Base-by-base conservation (phyloP, 2,888 invertebrate genomes). In the Dioctria linearis region DNA sequence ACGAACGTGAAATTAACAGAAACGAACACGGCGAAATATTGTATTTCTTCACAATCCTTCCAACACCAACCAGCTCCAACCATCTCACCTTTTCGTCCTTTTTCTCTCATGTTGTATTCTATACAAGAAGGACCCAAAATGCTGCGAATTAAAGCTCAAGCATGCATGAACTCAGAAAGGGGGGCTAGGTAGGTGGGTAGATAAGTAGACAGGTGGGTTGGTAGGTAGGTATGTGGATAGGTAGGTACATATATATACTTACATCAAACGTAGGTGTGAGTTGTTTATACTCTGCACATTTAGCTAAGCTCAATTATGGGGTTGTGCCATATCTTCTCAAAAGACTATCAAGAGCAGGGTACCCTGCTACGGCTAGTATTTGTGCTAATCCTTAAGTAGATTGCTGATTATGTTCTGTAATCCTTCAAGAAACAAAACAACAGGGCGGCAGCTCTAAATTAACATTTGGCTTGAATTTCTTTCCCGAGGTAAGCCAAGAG, bases 311-410 rank as follows among this genome's bases (percentile, higher is more conserved):
- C 11, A 25, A 25, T 25, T 25, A 25, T 25, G 25, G 25, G 25
- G 25, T 25, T 25, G 25, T 25, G 25, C 25, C 25, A 25, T 25
- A 25, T 25, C 25, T 25, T 25, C 25, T 25, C 25, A 25, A 25
- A 25, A 25, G 25, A 25, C 25, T 25, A 69, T 69, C 46, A 49
- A 46, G 49, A 6, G 69, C 25, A 42, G 42, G 59, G 59, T 25
- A 43, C 43, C 25, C 59, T 71, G 73, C 59, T 54, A 75, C 73
- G 78, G 67, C 66, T 51, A 66, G 78, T 79, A 51, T 79, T 79
- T 79, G 66, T 42, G 78, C 78, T 79, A 66, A 79, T 79, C 78
- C 78, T 51, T 65, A 79, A 79, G 78, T 79, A 79, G 78, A 79
- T 79, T 57, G 78, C 78, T 79, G 78, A 79, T 79, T 79, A 79